These are phyloP conservation scores for Rousettus leschenaultii DNA, from an alignment of 2,113 vertebrate species.

Conservation along the genomic window DNA sequence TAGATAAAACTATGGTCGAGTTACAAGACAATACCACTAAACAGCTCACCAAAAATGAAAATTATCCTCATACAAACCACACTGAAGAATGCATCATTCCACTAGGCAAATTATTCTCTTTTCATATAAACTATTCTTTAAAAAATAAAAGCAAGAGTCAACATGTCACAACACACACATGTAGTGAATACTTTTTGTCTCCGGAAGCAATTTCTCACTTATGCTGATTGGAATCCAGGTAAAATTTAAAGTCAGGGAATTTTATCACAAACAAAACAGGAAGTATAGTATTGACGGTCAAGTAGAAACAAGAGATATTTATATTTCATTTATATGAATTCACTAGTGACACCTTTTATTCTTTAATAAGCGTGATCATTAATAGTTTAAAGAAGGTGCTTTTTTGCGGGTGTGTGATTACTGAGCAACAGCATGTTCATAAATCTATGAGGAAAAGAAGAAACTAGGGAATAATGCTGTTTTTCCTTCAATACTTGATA, in stretches of 20 bases:
- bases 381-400: background rate
- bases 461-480: background rate
- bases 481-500: background rate
- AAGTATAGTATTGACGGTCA: background rate
- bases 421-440: background rate
- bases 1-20: slow-evolving; percentile 62
- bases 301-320: background rate
- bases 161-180: background rate
- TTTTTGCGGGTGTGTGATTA: background rate
- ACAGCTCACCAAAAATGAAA: slow-evolving; percentile 59
- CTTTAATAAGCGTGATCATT: background rate
- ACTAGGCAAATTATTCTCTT: slow-evolving; percentile 47
- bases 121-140: slow-evolving; percentile 39
- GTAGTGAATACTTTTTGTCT: background rate
- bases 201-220: slow-evolving; percentile 22
- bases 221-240: background rate
- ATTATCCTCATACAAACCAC: slow-evolving; percentile 51
- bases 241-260: background rate
- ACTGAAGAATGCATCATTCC: slow-evolving; percentile 39
- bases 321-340: background rate
- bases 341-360: background rate
- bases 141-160: slow-evolving; percentile 33
- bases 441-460: background rate
- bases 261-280: background rate
- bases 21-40: slow-evolving; percentile 43